These are phyloP conservation scores for Pseudomyrmex cubaensis DNA, from an alignment of 1,140 invertebrate species.

Conservation along the genomic window DNA sequence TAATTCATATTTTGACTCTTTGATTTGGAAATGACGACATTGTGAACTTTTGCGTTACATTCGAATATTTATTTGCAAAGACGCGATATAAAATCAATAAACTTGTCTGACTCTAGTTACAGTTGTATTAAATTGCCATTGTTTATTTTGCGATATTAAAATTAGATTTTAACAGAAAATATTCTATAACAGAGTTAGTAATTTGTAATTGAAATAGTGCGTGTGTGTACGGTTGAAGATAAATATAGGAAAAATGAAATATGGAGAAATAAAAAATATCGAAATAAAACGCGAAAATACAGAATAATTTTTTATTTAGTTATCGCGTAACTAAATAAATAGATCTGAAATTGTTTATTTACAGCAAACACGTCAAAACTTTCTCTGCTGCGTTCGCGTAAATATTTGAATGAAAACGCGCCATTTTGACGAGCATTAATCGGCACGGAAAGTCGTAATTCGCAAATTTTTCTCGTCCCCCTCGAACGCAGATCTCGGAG, in stretches of 20 bases:
- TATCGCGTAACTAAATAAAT: too few species aligned
- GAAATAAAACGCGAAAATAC: too few species aligned
- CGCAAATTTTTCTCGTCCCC: not conserved
- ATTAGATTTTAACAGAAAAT: too few species aligned
- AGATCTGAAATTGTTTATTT: slow-evolving; percentile 13
- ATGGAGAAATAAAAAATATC: too few species aligned
- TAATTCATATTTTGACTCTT: not conserved
- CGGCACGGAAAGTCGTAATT: too few species aligned
- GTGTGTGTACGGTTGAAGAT: too few species aligned
- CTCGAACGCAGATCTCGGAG: slow-evolving; percentile 3
- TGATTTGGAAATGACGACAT: not conserved
- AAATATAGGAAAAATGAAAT: too few species aligned
- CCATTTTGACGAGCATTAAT: not conserved
- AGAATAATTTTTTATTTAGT: too few species aligned
- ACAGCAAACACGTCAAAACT: slow-evolving; percentile 2
- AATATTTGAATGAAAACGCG: slow-evolving; percentile 1
- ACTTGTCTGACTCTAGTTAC: not conserved
- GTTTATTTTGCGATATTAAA: too few species aligned
- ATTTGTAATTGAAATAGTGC: too few species aligned
- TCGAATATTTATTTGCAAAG: not conserved
- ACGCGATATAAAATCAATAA: not conserved
- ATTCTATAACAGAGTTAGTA: not conserved
- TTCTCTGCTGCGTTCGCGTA: not conserved
- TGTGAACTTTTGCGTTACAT: not conserved
- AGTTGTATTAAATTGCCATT: not conserved